Evolutionary conservation across 1,140 invertebrate genomes (phyloP).

Genomic region (Ylistrum balloti): DNA sequence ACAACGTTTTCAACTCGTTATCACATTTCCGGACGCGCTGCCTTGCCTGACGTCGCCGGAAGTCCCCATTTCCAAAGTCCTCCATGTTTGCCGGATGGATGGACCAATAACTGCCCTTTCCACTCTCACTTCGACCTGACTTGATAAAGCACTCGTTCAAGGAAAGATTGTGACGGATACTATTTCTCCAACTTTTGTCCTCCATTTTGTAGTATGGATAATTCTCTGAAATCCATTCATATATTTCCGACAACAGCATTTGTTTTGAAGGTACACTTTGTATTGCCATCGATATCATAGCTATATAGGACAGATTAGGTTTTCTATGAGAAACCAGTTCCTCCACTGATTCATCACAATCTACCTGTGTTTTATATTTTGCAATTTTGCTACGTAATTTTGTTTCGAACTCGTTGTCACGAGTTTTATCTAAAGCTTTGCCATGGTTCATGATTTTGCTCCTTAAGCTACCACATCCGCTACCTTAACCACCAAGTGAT

Average conservation of each 20-base stretch:
- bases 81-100: constrained; percentile 98
- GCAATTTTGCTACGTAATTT: not conserved
- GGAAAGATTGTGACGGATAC: constrained; percentile 82
- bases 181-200: constrained; percentile 86
- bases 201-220: constrained; percentile 95
- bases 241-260: constrained; percentile 95
- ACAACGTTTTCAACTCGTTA: constrained; percentile 58
- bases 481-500: too few relatives aligned
- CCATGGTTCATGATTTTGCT: not conserved
- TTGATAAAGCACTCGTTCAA: constrained; percentile 85
- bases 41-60: constrained; percentile 95
- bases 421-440: not conserved
- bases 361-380: not conserved
- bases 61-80: constrained; percentile 96
- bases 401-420: not conserved
- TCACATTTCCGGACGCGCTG: constrained; percentile 91
- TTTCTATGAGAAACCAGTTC: constrained; percentile 84
- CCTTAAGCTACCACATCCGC: not conserved
- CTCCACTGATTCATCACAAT: not conserved
- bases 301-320: constrained; percentile 94
- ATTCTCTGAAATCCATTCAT: constrained; percentile 90
- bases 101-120: constrained; percentile 97
- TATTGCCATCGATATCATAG: constrained; percentile 96
- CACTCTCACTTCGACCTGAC: constrained; percentile 91
- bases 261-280: constrained; percentile 97